Conservation (phyloP, 2,797 vertebrate genomes). For the Syngnathus rostellatus region DNA sequence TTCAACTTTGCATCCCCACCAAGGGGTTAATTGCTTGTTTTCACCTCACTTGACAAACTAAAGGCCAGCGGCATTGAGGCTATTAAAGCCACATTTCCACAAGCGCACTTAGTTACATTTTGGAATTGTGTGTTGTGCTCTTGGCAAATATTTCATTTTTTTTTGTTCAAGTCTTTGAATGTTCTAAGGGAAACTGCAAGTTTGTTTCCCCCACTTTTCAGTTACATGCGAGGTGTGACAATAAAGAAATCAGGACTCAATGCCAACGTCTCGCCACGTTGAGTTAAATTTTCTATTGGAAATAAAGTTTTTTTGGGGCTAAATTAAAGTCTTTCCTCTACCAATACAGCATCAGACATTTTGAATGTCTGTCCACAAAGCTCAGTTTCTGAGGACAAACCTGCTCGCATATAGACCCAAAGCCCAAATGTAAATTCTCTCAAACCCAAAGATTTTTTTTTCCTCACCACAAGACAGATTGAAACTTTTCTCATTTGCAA, state of each 20-base stretch:
- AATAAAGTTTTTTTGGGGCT: too few relatives aligned
- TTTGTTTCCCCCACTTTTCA: background rate
- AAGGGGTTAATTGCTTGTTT: constrained; percentile 4
- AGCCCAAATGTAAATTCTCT: background rate
- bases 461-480: too few relatives aligned
- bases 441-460: background rate
- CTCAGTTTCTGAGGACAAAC: too few relatives aligned
- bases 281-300: too few relatives aligned
- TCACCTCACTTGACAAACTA: background rate
- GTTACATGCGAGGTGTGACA: background rate
- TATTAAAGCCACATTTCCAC: constrained; percentile 2
- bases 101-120: background rate
- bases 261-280: too few relatives aligned
- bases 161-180: background rate
- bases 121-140: background rate
- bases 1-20: background rate
- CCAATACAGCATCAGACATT: background rate
- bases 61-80: background rate
- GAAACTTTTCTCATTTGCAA: constrained; percentile 40
- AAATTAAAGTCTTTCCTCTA: too few relatives aligned
- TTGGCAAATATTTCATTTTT: background rate
- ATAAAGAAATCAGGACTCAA: background rate
- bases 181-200: background rate
- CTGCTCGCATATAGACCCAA: too few relatives aligned
- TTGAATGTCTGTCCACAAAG: background rate